Base-by-base conservation (phyloP, 2,888 invertebrate species). In the Amphipoea oculea region DNA sequence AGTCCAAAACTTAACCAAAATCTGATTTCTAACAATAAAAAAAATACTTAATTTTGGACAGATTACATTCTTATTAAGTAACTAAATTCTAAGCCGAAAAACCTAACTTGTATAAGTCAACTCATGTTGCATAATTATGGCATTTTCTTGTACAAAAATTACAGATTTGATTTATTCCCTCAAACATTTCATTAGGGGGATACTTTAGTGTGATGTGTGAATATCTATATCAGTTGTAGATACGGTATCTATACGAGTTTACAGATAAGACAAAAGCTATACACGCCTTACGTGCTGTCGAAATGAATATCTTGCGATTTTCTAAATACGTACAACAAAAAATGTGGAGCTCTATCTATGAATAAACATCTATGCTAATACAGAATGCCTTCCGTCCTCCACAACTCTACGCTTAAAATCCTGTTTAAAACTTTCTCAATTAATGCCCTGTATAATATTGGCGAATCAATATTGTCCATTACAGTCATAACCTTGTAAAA, bases 211-310 rank as follows among this genome's bases (percentile, higher is more conserved):
- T 94, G 94, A 93, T 94, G 95, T 93, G 85, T 90, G 88, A 90
- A 91, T 93, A 92, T 91, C 91, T 92, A 90, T 94, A 95, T 94
- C 94, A 93, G 91, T 90, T 90, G 90, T 86, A 92, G 95, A 95
- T 95, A 95, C 83, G 91, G 85, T 95, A 95, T 95, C 95, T 92
- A 85, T 89, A 87, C 87, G 88, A 92, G 89, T 90, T 83, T 90
- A 89, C 79, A 87, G 94, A 95, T 95, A 95, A 94, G 91, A 92
- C 91, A 88, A 89, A 91, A 93, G 91, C 90, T 82, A 90, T 89
- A 89, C 86, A 85, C 88, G 83, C 89, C 82, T 88, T 81, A 86
- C 85, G 87, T 92, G 91, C 89, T 89, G 92, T 91, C 90, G 88
- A 93, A 94, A 92, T 91, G 89, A 88, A 92, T 91, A 92, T 89